phyloP scores from a whole-genome alignment of 2,113 vertebrate species.

The Setophaga coronata region DNA sequence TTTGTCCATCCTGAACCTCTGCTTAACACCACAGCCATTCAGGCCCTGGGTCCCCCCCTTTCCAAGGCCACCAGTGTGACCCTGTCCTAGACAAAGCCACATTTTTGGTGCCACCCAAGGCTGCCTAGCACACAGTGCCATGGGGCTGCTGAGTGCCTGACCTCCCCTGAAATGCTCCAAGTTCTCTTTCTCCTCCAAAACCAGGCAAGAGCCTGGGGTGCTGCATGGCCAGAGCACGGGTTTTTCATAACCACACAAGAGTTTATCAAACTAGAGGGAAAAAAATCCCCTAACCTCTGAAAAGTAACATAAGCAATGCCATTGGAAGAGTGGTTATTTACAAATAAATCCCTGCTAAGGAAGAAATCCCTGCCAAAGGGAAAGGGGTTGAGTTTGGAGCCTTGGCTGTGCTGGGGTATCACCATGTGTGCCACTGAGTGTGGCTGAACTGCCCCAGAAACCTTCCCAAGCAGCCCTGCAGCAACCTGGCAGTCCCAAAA shows the following conservation, averaged over 20 bases:
- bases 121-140: accelerated
- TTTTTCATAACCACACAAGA: not conserved
- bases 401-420: not conserved
- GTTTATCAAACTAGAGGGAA: not conserved
- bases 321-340: not conserved
- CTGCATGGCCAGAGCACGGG: accelerated
- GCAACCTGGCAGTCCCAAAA: not conserved
- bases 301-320: not conserved
- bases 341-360: not conserved
- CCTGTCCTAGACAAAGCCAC: not conserved
- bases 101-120: accelerated
- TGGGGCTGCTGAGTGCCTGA: not conserved
- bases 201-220: not conserved
- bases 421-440: not conserved
- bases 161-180: no score
- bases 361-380: not conserved
- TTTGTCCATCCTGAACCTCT: not conserved
- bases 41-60: not conserved
- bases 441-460: not conserved
- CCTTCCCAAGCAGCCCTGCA: not conserved
- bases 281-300: not conserved
- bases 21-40: not conserved
- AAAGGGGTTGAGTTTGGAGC: not conserved
- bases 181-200: not conserved
- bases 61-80: not conserved